Conservation (phyloP, 2,113 vertebrate species). For the Sialia sialis region DNA sequence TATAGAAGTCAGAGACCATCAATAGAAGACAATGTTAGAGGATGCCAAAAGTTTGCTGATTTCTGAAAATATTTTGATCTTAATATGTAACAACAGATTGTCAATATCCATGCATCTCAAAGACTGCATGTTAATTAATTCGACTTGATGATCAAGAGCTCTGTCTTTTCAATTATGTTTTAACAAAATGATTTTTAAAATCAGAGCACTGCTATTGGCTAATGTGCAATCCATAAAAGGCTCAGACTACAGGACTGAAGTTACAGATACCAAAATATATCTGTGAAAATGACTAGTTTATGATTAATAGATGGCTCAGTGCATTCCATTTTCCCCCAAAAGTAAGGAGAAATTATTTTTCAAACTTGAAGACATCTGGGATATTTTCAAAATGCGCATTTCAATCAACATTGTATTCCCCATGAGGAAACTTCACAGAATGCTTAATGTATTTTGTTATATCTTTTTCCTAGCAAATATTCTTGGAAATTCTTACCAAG, state of each 20-base stretch:
- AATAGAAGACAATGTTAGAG: conserved; percentile 8
- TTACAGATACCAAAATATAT: not conserved
- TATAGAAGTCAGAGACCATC: conserved; percentile 4
- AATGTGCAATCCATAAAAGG: not conserved
- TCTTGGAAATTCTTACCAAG: not conserved
- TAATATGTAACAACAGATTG: conserved; percentile 48
- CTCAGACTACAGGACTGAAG: not conserved
- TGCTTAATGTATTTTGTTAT: not conserved
- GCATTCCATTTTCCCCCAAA: not conserved
- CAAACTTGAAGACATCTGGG: not conserved
- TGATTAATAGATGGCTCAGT: not conserved
- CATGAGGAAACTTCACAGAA: not conserved
- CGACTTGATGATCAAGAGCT: conserved; percentile 33
- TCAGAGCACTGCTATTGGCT: not conserved
- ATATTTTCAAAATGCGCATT: not conserved
- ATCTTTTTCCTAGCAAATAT: not conserved
- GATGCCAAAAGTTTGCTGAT: conserved; percentile 20
- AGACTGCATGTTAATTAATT: conserved; percentile 48
- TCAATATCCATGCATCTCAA: conserved; percentile 1
- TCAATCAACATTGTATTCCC: not conserved
- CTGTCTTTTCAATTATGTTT: conserved; percentile 32
- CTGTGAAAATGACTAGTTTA: not conserved
- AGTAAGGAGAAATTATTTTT: not conserved
- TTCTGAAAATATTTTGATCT: conserved; percentile 46
- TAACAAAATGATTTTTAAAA: conserved; percentile 26